Evolutionary conservation across 2,888 invertebrate genomes (phyloP).

Genomic region (Hoplodrina ambigua): DNA sequence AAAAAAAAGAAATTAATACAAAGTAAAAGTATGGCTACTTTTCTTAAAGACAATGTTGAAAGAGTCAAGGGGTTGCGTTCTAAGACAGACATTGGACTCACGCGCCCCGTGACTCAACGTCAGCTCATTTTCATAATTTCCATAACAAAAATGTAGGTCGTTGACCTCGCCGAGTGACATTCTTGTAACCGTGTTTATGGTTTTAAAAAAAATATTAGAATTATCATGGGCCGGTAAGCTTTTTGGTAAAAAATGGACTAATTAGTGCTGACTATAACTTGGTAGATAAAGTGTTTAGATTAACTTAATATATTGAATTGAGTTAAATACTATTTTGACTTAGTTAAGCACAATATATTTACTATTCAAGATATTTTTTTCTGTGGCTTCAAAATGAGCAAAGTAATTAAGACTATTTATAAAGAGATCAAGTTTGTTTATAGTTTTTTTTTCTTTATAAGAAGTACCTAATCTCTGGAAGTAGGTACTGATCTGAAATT

Average conservation of each 20-base stretch:
- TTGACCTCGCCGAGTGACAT: constrained; percentile 67
- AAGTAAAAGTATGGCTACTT: neutral
- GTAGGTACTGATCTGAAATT: too few relatives aligned
- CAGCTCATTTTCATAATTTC: constrained; percentile 80
- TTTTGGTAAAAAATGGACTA: constrained; percentile 43
- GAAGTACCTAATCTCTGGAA: too few relatives aligned
- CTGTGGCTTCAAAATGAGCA: too few relatives aligned
- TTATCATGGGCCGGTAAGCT: constrained; percentile 51
- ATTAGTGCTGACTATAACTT: constrained; percentile 50
- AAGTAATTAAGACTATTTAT: too few relatives aligned
- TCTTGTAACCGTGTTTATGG: constrained; percentile 59
- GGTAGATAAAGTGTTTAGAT: constrained; percentile 52
- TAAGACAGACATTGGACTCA: constrained; percentile 46
- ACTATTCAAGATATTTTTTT: too few relatives aligned
- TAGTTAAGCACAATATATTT: constrained; percentile 24
- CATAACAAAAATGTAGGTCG: constrained; percentile 75
- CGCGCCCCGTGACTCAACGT: constrained; percentile 72
- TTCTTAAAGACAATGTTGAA: constrained; percentile 16
- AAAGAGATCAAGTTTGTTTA: too few relatives aligned
- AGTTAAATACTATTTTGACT: constrained; percentile 33
- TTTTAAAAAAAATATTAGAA: constrained; percentile 60
- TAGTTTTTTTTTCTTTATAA: too few relatives aligned
- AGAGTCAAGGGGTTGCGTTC: constrained; percentile 27
- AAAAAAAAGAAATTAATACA: too few relatives aligned
- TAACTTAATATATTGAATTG: constrained; percentile 30